Percentiles rank a stretch among this genome's conserved stretches.
phyloP scores from a whole-genome alignment of 2,113 vertebrate genomes.

The Pseudorhombus dupliciocellatus region DNA sequence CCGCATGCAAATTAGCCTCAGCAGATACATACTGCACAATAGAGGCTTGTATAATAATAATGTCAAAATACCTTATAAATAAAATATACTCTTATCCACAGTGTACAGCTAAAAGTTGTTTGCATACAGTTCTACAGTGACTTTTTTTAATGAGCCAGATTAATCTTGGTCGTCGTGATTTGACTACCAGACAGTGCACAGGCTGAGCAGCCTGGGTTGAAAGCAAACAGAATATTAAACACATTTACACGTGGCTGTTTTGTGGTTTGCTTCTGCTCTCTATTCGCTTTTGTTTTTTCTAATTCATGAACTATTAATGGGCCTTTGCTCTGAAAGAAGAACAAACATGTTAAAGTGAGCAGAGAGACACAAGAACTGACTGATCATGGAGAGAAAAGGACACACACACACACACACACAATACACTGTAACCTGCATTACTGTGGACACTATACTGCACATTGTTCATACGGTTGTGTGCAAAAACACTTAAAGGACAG shows the following conservation, averaged over 20 bases:
- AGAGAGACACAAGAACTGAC: conserved; percentile 49
- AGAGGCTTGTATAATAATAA: not conserved
- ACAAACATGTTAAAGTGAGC: conserved; percentile 68
- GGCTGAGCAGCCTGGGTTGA: conserved; percentile 53
- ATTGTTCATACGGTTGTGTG: conserved; percentile 7
- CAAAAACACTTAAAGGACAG: conserved; percentile 3
- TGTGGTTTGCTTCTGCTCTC: conserved; percentile 55
- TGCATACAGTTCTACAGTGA: conserved; percentile 45
- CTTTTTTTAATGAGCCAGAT: conserved; percentile 59
- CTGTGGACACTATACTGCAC: not conserved
- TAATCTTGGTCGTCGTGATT: conserved; percentile 64
- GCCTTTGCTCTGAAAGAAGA: conserved; percentile 63
- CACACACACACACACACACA: conserved; percentile 35
- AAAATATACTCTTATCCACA: conserved; percentile 26
- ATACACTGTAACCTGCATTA: conserved; percentile 20
- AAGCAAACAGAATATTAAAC: conserved; percentile 74
- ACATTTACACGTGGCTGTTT: conserved; percentile 58
- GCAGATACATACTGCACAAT: no score
- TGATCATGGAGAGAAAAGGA: conserved; percentile 52
- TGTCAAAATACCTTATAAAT: conserved; percentile 31
- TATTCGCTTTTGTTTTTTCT: conserved; percentile 44
- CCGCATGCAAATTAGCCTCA: not conserved
- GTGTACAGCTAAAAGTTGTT: conserved; percentile 28
- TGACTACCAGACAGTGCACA: conserved; percentile 49
- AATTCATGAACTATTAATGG: conserved; percentile 74